Conservation (phyloP, 2,797 vertebrate species). For the Graptemys geographica region DNA sequence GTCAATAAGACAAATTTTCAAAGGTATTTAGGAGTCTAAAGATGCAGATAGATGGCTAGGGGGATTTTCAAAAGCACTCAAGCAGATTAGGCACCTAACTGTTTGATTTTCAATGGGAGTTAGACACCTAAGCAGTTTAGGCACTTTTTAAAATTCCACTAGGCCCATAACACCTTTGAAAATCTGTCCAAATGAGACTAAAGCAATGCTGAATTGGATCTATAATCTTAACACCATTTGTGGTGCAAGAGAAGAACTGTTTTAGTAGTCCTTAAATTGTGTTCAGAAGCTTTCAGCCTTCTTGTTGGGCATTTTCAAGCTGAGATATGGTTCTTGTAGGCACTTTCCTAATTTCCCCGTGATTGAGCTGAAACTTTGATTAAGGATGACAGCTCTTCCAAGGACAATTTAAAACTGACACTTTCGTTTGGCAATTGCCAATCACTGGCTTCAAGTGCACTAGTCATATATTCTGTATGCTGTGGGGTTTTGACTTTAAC, state of each 20-base stretch:
- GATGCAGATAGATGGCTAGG: not conserved
- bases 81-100: not conserved
- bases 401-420: slow-evolving; percentile 68
- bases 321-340: slow-evolving; percentile 26
- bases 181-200: not conserved
- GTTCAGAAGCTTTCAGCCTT: not conserved
- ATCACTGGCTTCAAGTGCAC: not conserved
- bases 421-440: slow-evolving; percentile 65
- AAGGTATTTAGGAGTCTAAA: not conserved
- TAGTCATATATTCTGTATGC: slow-evolving; percentile 35
- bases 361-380: slow-evolving; percentile 53
- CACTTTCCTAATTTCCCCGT: slow-evolving; percentile 51
- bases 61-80: not conserved
- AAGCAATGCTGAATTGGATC: not conserved
- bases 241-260: not conserved
- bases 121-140: not conserved
- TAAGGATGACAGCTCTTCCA: slow-evolving; percentile 65
- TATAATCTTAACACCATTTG: not conserved
- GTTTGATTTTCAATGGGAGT: not conserved
- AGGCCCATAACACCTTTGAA: not conserved
- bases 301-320: slow-evolving; percentile 25
- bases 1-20: not conserved
- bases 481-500: slow-evolving; percentile 46
- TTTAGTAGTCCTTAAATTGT: slow-evolving; percentile 13
- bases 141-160: not conserved